Evolutionary conservation across 2,888 invertebrate genomes (phyloP).

Genomic region (Lithophane socia): DNA sequence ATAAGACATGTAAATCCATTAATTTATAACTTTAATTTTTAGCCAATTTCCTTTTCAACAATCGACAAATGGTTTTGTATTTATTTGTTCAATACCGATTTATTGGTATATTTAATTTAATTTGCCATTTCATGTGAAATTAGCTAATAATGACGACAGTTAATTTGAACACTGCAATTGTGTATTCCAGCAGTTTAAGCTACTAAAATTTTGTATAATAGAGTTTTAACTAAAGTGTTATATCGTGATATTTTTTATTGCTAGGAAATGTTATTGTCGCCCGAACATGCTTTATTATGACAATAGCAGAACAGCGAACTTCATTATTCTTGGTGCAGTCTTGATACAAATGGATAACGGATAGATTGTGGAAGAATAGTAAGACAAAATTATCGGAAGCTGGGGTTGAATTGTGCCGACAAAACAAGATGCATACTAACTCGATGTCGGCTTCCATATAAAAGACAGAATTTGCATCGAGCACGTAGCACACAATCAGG

Average conservation of each 20-base stretch:
- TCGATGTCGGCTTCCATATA: too few species aligned
- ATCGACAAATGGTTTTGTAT: background rate
- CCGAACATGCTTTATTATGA: background rate
- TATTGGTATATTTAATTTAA: background rate
- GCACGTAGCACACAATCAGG: background rate
- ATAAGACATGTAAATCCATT: conserved; percentile 1
- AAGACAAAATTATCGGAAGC: background rate
- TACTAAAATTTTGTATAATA: background rate
- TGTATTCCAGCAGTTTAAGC: background rate
- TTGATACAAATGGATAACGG: background rate
- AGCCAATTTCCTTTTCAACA: background rate
- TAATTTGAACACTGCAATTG: background rate
- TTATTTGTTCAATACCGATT: conserved; percentile 3
- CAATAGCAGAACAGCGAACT: background rate
- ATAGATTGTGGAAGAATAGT: background rate
- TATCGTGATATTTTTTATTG: background rate
- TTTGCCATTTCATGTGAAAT: background rate
- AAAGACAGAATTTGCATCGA: background rate
- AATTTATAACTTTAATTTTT: background rate
- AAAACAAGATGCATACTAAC: background rate
- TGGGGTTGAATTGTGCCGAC: background rate
- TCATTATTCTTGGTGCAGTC: background rate
- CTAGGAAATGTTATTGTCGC: background rate
- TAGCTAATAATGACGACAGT: background rate
- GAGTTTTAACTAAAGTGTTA: background rate